phyloP scores from a whole-genome alignment of 1,140 invertebrate genomes.

The Globodera rostochiensis region DNA sequence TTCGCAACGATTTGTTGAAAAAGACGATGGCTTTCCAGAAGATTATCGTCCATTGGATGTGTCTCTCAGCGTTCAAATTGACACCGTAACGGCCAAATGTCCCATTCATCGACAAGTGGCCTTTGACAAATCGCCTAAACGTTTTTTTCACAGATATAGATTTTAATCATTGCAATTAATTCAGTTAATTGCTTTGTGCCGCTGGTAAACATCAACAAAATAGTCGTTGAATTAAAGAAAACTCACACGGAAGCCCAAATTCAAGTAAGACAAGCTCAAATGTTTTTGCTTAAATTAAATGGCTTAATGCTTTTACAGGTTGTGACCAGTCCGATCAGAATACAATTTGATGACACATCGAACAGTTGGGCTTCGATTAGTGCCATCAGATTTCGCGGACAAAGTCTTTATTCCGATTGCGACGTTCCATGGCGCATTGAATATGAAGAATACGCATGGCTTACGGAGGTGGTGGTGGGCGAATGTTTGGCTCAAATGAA shows the following conservation, averaged over 20 bases:
- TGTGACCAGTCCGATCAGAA: not conserved
- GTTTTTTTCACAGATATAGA: not conserved
- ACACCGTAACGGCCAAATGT: constrained; percentile 68
- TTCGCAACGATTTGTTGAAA: constrained; percentile 15
- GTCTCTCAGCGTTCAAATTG: constrained; percentile 67
- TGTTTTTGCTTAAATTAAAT: not conserved
- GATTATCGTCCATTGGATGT: constrained; percentile 67
- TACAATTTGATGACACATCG: constrained; percentile 12
- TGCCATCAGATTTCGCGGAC: constrained; percentile 76
- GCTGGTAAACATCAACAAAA: constrained; percentile 66
- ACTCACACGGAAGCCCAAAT: constrained; percentile 67
- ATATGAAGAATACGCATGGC: constrained; percentile 94
- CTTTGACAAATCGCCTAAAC: not conserved
- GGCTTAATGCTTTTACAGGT: no score
- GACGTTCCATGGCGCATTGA: constrained; percentile 86
- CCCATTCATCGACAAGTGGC: constrained; percentile 10
- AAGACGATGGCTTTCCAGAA: constrained; percentile 60
- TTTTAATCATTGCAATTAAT: constrained; percentile 15
- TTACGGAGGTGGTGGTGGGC: constrained; percentile 72
- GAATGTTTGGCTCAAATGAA: constrained; percentile 70
- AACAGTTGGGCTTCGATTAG: constrained; percentile 49
- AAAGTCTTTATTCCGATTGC: constrained; percentile 93
- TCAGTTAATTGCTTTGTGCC: constrained; percentile 64
- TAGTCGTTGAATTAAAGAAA: constrained; percentile 70
- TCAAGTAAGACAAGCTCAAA: constrained; percentile 58